Conservation (phyloP, 2,888 invertebrate genomes). For the Drosophila quinaria region DNA sequence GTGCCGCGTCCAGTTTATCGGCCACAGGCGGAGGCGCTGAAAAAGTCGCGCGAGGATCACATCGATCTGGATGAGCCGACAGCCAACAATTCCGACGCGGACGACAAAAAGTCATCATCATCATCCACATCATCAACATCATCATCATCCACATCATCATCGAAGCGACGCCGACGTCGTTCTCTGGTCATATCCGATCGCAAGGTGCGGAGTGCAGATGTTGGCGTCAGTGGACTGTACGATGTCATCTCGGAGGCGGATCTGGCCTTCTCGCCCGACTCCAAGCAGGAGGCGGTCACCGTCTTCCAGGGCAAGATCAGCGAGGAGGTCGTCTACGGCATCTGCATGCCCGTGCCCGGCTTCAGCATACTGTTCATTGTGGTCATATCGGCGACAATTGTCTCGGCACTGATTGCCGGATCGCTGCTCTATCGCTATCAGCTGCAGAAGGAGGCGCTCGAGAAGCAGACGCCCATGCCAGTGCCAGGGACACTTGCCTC, state of each 20-base stretch:
- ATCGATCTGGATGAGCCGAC: slow-evolving; percentile 69
- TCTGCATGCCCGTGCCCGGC: slow-evolving; percentile 95
- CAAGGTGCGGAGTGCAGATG: slow-evolving; percentile 93
- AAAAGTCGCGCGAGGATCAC: slow-evolving; percentile 71
- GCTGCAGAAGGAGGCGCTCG: slow-evolving; percentile 89
- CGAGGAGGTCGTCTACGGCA: slow-evolving; percentile 96
- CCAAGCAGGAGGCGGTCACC: slow-evolving; percentile 92
- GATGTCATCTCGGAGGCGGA: slow-evolving; percentile 97
- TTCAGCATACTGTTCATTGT: slow-evolving; percentile 95
- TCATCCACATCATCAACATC: slow-evolving; percentile 2
- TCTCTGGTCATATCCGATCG: slow-evolving; percentile 89
- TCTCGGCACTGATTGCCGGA: slow-evolving; percentile 94
- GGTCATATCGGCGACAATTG: slow-evolving; percentile 94
- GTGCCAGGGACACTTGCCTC: slow-evolving; percentile 89
- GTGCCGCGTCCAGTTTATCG: slow-evolving; percentile 82
- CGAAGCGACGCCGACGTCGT: slow-evolving; percentile 86
- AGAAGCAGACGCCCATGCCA: slow-evolving; percentile 87
- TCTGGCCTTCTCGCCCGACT: slow-evolving; percentile 94
- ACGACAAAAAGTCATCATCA: slow-evolving; percentile 13
- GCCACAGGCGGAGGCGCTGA: slow-evolving; percentile 77
- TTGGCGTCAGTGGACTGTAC: slow-evolving; percentile 95
- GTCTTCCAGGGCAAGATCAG: slow-evolving; percentile 95
- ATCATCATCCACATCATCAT: background rate
- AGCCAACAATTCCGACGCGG: slow-evolving; percentile 34
- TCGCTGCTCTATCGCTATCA: slow-evolving; percentile 92